A percentile compares a stretch with the other conserved stretches of the same genome.
Evolutionary conservation across 1,140 invertebrate species (phyloP).

Genomic region (Ips typographus): DNA sequence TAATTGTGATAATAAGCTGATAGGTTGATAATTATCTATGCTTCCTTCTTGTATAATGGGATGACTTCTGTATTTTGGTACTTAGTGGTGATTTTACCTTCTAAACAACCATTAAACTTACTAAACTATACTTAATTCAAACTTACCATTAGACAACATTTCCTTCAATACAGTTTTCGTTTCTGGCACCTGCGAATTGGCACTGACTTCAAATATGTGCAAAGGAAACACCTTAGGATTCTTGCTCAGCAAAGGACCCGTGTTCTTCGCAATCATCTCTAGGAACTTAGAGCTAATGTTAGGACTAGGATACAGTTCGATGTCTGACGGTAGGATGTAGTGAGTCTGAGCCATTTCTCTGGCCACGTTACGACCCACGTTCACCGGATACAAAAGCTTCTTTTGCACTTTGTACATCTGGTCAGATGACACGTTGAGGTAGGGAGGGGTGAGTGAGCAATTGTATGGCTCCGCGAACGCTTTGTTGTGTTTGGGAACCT

Average conservation of each 20-base stretch:
- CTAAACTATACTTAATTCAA: neutral
- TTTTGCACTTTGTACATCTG: slow-evolving; percentile 77
- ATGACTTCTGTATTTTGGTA: too few species aligned
- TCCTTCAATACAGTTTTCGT: slow-evolving; percentile 74
- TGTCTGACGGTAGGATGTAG: slow-evolving; percentile 83
- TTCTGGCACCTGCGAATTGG: slow-evolving; percentile 66
- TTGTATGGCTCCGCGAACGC: slow-evolving; percentile 66
- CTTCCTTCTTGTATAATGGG: too few species aligned
- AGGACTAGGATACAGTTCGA: slow-evolving; percentile 85
- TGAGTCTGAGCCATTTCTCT: slow-evolving; percentile 78
- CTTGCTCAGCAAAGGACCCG: slow-evolving; percentile 62
- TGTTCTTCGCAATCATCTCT: slow-evolving; percentile 77
- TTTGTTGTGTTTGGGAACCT: slow-evolving; percentile 66
- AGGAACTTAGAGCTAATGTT: slow-evolving; percentile 74
- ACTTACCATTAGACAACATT: slow-evolving; percentile 68
- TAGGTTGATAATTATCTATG: too few species aligned
- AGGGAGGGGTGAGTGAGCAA: slow-evolving; percentile 68
- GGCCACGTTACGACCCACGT: slow-evolving; percentile 84
- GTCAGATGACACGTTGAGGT: slow-evolving; percentile 63
- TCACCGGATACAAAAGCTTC: slow-evolving; percentile 83
- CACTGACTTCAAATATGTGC: slow-evolving; percentile 81
- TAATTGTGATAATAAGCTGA: too few species aligned
- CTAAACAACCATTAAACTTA: too few species aligned
- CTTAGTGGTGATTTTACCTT: too few species aligned
- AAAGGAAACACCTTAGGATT: slow-evolving; percentile 79